phyloP scores from a whole-genome alignment of 2,888 invertebrate genomes.

The Cryptocheilus praepositus region DNA sequence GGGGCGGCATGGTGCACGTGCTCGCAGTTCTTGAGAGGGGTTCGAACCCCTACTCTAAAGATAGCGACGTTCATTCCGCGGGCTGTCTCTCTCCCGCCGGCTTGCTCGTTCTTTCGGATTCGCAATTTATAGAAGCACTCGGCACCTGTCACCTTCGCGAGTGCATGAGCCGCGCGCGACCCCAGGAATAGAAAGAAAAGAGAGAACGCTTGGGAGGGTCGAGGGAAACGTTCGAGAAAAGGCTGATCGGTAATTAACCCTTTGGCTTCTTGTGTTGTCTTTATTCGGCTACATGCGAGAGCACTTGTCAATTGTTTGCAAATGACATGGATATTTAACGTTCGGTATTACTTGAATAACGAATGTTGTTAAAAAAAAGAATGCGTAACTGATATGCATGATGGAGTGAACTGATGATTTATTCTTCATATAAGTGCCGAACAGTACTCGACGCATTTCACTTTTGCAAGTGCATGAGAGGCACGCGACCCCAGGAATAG shows the following conservation, averaged over 20 bases:
- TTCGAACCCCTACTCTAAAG: slow-evolving; percentile 15
- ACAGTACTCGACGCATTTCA: slow-evolving; percentile 69
- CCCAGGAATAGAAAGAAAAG: slow-evolving; percentile 39
- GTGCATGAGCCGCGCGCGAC: slow-evolving; percentile 5
- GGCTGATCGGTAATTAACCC: not conserved
- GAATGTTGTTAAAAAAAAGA: too few relatives aligned
- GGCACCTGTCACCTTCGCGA: slow-evolving; percentile 66
- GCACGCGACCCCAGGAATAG: slow-evolving; percentile 39
- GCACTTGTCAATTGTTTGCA: too few relatives aligned
- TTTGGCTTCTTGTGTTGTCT: too few relatives aligned
- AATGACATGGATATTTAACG: too few relatives aligned
- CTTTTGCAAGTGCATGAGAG: slow-evolving; percentile 38
- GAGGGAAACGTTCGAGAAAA: not conserved
- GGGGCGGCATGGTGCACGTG: not conserved
- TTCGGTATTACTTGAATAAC: too few relatives aligned
- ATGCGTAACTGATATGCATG: too few relatives aligned
- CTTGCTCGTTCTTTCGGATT: slow-evolving; percentile 42
- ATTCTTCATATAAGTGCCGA: too few relatives aligned
- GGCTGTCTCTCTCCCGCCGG: slow-evolving; percentile 27
- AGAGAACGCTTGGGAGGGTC: slow-evolving; percentile 22
- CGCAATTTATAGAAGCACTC: slow-evolving; percentile 67
- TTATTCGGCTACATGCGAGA: too few relatives aligned
- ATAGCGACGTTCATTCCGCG: slow-evolving; percentile 6
- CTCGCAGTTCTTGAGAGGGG: not conserved
- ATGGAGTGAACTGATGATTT: too few relatives aligned